Evolutionary conservation across 2,888 invertebrate genomes (phyloP), one percentile per base, ranked within the genome.

Genomic region (Drosophila atripex): DNA sequence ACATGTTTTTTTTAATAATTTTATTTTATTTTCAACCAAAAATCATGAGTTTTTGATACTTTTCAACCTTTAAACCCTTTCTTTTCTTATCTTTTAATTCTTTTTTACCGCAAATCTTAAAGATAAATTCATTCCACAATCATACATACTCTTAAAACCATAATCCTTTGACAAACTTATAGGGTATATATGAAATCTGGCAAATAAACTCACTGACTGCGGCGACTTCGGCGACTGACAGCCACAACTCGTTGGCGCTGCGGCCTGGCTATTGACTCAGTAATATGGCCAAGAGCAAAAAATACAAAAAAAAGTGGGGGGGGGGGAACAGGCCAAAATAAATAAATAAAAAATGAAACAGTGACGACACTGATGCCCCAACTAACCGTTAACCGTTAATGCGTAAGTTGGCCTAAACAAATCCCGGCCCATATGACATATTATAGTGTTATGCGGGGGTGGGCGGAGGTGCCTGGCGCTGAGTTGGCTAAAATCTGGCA

Each of bases 251-350:
- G 55, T 60, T 54, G 57, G 30, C 16, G 58, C 32, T 43, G 51
- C 35, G 14, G 43, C 6, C 69, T 60, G 69, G 68, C 55, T 70
- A 69, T 70, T 70, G 70, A 70, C 69, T 69, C 58, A 66, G 46
- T 53, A 51, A 66, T 65, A 65, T 23, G 56, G 38, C 49, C 49
- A 58, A 47, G 30, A 46, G 49, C 49, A 18, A 14, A n/a, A 50
- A 18, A 14, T 11, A 50, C 6, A 41, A 35, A 30, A 49, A 41
- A 4, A 45, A 52, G 0, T 11, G 25, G 12, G 4, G 50, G 12
- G 25, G 12, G 4, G 50, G 8, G 21, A 21, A 11, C 32, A 11
- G 11, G 16, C 39, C 8, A 38, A 18, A 12, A 16, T 25, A 12
- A 49, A 39, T 28, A 51, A 25, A 52, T n/a, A 51, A 23, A n/a